Percentiles rank a stretch among this genome's conserved stretches.
These are phyloP conservation scores for Pagetopsis macropterus DNA, from an alignment of 2,797 vertebrate genomes.

Conservation along the genomic window DNA sequence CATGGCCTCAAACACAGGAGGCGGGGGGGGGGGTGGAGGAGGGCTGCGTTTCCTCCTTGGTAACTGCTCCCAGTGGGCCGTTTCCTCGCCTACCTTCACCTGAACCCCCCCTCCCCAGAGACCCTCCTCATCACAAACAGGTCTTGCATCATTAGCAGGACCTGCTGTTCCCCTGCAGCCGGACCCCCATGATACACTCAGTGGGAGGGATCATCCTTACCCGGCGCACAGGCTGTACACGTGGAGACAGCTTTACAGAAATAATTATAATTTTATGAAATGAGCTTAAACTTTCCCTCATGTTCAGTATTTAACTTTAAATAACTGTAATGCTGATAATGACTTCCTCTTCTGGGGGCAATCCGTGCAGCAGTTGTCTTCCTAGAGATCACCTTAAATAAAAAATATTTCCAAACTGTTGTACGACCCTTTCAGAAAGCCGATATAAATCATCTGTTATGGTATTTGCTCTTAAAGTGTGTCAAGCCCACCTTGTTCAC, in stretches of 20 bases:
- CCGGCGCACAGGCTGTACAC: not conserved
- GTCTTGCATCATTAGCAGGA: slow-evolving; percentile 83
- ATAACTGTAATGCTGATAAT: not conserved
- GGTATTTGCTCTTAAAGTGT: not conserved
- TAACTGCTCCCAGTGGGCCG: slow-evolving; percentile 75
- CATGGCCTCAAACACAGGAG: slow-evolving; percentile 33
- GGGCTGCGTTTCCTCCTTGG: slow-evolving; percentile 66
- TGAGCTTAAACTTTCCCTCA: not conserved
- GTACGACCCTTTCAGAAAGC: not conserved
- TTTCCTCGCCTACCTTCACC: slow-evolving; percentile 69
- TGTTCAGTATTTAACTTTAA: not conserved
- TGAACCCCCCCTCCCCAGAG: slow-evolving; percentile 75
- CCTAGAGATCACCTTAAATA: not conserved
- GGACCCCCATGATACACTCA: slow-evolving; percentile 58
- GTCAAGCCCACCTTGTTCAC: not conserved
- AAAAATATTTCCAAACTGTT: no score
- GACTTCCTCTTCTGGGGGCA: not conserved
- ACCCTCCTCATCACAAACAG: slow-evolving; percentile 81
- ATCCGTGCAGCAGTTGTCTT: no score
- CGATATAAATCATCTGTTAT: not conserved
- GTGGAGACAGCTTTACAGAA: not conserved
- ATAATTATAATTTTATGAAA: not conserved
- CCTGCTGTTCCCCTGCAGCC: slow-evolving; percentile 72
- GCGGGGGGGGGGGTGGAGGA: slow-evolving; percentile 27
- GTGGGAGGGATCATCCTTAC: slow-evolving; percentile 58